These are phyloP conservation scores for Ptilonorhynchus violaceus DNA, from an alignment of 2,113 vertebrate species.

Conservation along the genomic window DNA sequence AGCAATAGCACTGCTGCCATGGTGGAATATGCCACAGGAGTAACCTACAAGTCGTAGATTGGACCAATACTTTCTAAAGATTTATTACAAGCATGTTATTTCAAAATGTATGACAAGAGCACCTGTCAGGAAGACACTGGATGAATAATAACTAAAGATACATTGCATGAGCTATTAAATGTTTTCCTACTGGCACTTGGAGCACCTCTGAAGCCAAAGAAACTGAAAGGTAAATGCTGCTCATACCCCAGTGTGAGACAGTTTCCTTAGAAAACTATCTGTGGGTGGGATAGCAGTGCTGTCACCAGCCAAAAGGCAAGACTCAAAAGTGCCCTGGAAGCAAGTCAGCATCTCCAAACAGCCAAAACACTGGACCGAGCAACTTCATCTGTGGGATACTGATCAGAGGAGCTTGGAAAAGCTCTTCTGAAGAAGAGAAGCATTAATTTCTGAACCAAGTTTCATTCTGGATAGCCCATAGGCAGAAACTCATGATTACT, in stretches of 20 bases:
- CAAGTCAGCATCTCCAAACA: background rate
- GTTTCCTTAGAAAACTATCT: background rate
- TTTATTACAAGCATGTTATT: background rate
- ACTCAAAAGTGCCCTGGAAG: background rate
- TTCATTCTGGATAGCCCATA: background rate
- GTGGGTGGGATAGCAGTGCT: background rate
- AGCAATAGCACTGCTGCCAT: background rate
- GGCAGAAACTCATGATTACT: background rate
- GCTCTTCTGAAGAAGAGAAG: background rate
- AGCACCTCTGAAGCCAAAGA: background rate
- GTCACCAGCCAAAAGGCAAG: background rate
- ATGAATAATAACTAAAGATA: background rate
- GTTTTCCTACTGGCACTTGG: background rate
- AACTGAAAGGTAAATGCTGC: background rate
- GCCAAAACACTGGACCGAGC: background rate
- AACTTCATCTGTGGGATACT: background rate
- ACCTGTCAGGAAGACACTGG: background rate
- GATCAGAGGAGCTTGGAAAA: background rate
- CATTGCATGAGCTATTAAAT: background rate
- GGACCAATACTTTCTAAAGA: background rate
- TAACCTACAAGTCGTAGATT: background rate
- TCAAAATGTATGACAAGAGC: background rate
- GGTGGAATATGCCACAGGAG: background rate
- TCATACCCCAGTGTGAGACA: fast-evolving
- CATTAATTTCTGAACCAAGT: background rate